Evolutionary conservation across 2,797 vertebrate species (phyloP).

Genomic region (Hybognathus amarus): DNA sequence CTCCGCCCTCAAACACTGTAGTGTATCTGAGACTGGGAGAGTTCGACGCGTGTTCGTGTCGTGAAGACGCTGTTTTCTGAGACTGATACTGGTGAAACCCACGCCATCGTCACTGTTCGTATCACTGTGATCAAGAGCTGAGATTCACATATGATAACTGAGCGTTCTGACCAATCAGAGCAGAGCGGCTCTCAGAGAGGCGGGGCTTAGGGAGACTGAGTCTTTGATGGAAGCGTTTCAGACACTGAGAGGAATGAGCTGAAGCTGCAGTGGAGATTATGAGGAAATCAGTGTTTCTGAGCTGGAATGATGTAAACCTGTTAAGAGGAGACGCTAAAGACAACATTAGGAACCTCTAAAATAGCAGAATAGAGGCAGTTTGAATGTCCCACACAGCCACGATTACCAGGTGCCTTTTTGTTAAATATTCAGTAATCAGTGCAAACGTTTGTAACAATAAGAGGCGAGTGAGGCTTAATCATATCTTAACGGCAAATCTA

Average conservation of each 20-base stretch:
- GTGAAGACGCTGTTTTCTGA: not conserved
- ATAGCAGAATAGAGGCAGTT: not conserved
- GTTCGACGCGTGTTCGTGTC: not conserved
- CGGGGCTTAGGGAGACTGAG: no score
- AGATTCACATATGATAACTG: not conserved
- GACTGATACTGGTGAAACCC: not conserved
- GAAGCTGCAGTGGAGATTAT: not conserved
- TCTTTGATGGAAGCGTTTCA: not conserved
- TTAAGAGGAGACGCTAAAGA: not conserved
- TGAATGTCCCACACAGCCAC: not conserved
- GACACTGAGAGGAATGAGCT: not conserved
- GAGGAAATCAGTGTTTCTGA: not conserved
- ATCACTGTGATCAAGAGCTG: not conserved
- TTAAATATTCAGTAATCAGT: constrained; percentile 4
- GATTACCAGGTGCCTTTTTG: constrained; percentile 19
- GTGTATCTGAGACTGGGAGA: not conserved
- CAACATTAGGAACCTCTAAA: not conserved
- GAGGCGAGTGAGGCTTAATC: constrained; percentile 3
- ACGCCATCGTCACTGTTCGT: not conserved
- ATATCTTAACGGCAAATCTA: constrained; percentile 18
- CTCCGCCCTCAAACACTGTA: not conserved
- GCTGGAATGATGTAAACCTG: no score
- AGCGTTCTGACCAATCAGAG: not conserved
- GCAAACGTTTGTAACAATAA: not conserved
- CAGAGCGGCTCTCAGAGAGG: no score